Percentiles rank a stretch among this genome's conserved stretches.
phyloP scores from a whole-genome alignment of 2,113 vertebrate genomes.

The crab-eating macaque (Macaca fascicularis) region T2T-MFA8v1.1 NC_088389.1:107439501-107440000 shows the following conservation, averaged over 20 bases:
- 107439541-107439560: background rate
- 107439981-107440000: background rate
- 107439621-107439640: background rate
- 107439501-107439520: too few species aligned
- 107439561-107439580: background rate
- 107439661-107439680: background rate
- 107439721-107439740: background rate
- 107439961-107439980: fast-evolving
- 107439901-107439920: background rate
- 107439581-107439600: background rate
- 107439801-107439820: background rate
- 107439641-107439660: background rate
- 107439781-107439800: background rate
- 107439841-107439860: background rate
- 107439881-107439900: fast-evolving
- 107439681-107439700: background rate
- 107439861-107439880: too few species aligned
- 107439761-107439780: background rate
- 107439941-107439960: constrained; percentile 76
- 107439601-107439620: background rate
- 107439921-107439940: background rate
- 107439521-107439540: background rate
- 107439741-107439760: background rate
- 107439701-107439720: background rate
- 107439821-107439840: background rate